Percentiles rank a stretch among this genome's conserved stretches.
Conservation (phyloP, 2,113 vertebrate species). For the Agapornis roseicollis region DNA sequence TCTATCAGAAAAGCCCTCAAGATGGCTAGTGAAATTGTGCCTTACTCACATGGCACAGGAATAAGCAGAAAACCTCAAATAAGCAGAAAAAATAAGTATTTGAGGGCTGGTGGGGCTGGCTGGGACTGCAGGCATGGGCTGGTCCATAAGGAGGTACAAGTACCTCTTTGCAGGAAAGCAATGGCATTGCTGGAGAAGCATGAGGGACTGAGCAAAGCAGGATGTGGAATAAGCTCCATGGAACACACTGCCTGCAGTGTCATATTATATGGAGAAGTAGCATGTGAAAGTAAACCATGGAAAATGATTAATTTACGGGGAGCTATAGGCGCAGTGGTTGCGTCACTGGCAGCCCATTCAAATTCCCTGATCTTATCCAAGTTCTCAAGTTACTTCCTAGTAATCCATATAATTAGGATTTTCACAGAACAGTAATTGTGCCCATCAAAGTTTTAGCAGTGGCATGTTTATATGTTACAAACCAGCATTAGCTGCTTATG, state of each 20-base stretch:
- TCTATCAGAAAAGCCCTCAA: background rate
- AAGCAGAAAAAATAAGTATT: background rate
- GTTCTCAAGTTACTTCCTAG: slow-evolving; percentile 33
- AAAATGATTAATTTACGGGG: slow-evolving; percentile 1
- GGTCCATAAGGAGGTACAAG: background rate
- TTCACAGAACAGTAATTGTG: background rate
- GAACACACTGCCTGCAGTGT: background rate
- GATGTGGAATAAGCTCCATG: background rate
- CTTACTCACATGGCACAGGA: background rate
- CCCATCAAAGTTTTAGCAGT: slow-evolving; percentile 42
- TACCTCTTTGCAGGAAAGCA: background rate
- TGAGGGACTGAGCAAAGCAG: background rate
- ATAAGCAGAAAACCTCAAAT: background rate
- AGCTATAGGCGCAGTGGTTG: background rate
- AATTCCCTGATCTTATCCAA: slow-evolving; percentile 14
- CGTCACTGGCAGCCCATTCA: slow-evolving; percentile 8
- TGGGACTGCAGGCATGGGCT: background rate
- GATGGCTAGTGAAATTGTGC: background rate
- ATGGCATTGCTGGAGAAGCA: background rate
- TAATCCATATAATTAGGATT: slow-evolving; percentile 41
- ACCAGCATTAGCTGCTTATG: background rate
- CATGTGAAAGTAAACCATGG: background rate
- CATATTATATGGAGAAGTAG: background rate
- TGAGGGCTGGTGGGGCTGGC: background rate
- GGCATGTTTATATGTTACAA: background rate